Evolutionary conservation across 2,888 invertebrate genomes (phyloP).

Genomic region (Blera fallax): DNA sequence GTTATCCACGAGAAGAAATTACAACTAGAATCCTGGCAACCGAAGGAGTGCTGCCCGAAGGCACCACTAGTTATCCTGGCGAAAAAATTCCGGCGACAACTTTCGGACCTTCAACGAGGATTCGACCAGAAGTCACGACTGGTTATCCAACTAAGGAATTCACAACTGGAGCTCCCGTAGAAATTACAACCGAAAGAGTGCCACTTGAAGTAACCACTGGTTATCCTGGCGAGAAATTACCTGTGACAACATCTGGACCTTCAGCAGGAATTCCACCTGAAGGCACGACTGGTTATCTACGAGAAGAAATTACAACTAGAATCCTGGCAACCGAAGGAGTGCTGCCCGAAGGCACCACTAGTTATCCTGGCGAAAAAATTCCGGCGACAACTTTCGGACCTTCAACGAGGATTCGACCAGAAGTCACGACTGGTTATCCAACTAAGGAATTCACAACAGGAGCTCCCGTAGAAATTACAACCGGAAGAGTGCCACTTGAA

Average conservation of each 20-base stretch:
- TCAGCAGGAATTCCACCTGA: neutral
- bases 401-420: neutral
- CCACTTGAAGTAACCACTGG: neutral
- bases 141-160: neutral
- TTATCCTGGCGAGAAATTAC: too few species aligned
- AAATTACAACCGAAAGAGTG: neutral
- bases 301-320: neutral
- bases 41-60: neutral
- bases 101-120: neutral
- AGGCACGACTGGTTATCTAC: slow-evolving; percentile 1
- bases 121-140: neutral
- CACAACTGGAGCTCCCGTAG: neutral
- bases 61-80: neutral
- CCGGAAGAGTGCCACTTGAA: neutral
- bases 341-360: too few species aligned
- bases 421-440: neutral
- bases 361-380: too few species aligned
- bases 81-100: neutral
- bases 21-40: neutral
- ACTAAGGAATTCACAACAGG: neutral
- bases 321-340: too few species aligned
- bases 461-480: too few species aligned
- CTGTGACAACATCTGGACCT: slow-evolving; percentile 6
- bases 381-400: too few species aligned
- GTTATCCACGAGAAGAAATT: neutral